Conservation (phyloP, 2,113 vertebrate genomes). For the Amblyopsis rosae region DNA sequence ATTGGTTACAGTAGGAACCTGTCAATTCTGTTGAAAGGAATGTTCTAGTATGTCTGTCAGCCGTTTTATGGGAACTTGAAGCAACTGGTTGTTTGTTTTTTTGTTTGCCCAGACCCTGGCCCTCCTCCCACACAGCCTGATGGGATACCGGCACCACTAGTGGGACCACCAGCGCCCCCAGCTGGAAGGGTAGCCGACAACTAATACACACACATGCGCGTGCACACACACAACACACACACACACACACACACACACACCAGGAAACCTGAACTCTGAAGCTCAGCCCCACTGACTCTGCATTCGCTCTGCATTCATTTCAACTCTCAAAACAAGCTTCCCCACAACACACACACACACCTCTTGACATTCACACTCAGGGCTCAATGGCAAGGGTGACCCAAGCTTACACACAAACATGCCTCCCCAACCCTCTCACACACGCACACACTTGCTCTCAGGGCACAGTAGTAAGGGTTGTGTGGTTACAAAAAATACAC, state of each 20-base stretch:
- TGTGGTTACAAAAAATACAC: conserved; percentile 68
- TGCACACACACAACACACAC: conserved; percentile 16
- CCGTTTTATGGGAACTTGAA: background rate
- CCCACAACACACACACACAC: background rate
- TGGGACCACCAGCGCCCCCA: conserved; percentile 75
- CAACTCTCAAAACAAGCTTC: conserved; percentile 16
- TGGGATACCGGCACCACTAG: conserved; percentile 79
- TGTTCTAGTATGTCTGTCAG: background rate
- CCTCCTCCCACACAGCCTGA: conserved; percentile 78
- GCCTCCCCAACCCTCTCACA: background rate
- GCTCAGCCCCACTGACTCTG: no score
- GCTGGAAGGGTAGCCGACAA: conserved; percentile 75
- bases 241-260: conserved; percentile 21
- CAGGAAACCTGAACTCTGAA: no score
- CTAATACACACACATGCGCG: conserved; percentile 40
- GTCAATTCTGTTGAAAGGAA: no score
- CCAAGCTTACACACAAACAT: conserved; percentile 13
- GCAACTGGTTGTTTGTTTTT: background rate
- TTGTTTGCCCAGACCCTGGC: conserved; percentile 52
- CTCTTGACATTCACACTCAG: conserved; percentile 33
- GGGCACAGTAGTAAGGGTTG: conserved; percentile 60
- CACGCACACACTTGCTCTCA: conserved; percentile 55
- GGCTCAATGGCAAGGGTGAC: conserved; percentile 52
- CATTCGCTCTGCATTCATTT: no score
- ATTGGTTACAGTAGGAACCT: no score